Conservation (phyloP, 2,888 invertebrate genomes). For the Andrena minutula region DNA sequence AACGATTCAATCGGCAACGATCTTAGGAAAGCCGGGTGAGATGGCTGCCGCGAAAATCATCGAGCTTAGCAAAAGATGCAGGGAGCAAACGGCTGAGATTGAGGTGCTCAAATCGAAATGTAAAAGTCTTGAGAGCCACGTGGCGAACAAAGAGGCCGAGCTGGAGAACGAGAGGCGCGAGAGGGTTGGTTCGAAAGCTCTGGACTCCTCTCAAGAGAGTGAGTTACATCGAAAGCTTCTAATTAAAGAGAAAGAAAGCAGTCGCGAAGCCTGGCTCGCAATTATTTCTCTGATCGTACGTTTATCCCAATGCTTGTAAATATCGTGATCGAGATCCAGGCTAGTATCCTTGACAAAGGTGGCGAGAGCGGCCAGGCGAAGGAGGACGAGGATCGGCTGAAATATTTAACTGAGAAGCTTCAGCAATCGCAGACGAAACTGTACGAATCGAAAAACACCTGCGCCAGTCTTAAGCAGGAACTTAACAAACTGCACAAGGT, state of each 20-base stretch:
- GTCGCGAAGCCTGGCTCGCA: background rate
- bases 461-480: constrained; percentile 90
- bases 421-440: constrained; percentile 88
- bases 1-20: constrained; percentile 11
- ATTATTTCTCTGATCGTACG: no score
- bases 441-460: constrained; percentile 90
- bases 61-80: constrained; percentile 89
- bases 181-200: background rate
- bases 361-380: constrained; percentile 45
- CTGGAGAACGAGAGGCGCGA: constrained; percentile 50
- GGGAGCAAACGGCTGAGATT: constrained; percentile 88
- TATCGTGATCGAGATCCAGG: constrained; percentile 59
- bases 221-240: constrained; percentile 33
- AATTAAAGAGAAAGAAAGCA: background rate
- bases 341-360: constrained; percentile 63
- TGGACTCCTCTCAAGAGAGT: constrained; percentile 29
- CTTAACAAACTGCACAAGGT: constrained; percentile 90
- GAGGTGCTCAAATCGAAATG: constrained; percentile 88
- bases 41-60: constrained; percentile 88
- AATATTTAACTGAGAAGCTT: constrained; percentile 88
- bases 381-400: constrained; percentile 86
- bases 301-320: constrained; percentile 28
- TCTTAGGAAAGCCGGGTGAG: constrained; percentile 84
- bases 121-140: constrained; percentile 86
- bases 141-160: constrained; percentile 84